phyloP scores from a whole-genome alignment of 2,888 invertebrate genomes.

The Brachyopa scutellaris region DNA sequence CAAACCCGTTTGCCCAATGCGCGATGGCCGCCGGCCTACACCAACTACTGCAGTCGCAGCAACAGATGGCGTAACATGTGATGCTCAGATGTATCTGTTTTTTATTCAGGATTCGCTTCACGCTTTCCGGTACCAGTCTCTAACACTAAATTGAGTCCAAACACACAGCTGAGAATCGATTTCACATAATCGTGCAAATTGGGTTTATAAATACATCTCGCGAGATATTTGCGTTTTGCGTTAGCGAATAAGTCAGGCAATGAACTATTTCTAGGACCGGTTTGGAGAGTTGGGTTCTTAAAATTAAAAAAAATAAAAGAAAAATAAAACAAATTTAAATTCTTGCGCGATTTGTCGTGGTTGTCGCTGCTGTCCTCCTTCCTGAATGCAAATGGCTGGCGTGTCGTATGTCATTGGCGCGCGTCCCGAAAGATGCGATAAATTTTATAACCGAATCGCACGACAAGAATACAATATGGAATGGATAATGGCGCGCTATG shows the following conservation, averaged over 20 bases:
- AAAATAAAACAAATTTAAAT: too few species aligned
- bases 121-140: conserved; percentile 17
- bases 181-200: conserved; percentile 60
- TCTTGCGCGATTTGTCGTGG: background rate
- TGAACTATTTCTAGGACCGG: conserved; percentile 63
- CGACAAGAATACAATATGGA: conserved; percentile 38
- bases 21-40: too few species aligned
- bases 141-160: conserved; percentile 8
- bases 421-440: conserved; percentile 51
- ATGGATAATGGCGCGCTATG: conserved; percentile 24
- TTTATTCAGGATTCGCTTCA: conserved; percentile 42
- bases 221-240: background rate
- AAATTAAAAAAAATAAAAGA: too few species aligned
- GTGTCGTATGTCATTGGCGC: conserved; percentile 13
- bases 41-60: background rate
- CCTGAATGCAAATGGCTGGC: conserved; percentile 46
- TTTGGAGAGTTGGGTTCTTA: conserved; percentile 36
- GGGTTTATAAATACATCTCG: background rate
- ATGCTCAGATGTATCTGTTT: background rate
- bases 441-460: conserved; percentile 42
- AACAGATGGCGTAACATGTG: conserved; percentile 59
- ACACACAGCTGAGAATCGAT: conserved; percentile 11
- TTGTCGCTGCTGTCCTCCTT: conserved; percentile 7
- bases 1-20: conserved; percentile 29
- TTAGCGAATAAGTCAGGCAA: conserved; percentile 31